phyloP scores from a whole-genome alignment of 2,888 invertebrate genomes.

The Liodrosophila aerea region DNA sequence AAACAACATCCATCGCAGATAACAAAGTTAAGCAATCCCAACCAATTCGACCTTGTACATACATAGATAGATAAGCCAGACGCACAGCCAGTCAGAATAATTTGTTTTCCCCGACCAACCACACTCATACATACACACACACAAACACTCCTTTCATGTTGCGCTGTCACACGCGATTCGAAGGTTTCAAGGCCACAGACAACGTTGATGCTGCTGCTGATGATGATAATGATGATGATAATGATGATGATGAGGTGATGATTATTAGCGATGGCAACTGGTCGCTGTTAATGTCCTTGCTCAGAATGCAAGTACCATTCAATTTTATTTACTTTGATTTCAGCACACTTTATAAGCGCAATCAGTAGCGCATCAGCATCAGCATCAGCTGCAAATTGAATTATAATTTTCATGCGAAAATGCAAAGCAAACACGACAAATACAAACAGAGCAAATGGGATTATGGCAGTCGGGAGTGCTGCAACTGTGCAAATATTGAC shows the following conservation, averaged over 20 bases:
- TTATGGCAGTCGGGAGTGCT: too few species aligned
- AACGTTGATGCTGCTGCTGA: too few species aligned
- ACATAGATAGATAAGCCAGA: background rate
- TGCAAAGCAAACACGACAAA: background rate
- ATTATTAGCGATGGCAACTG: slow-evolving; percentile 8
- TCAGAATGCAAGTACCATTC: slow-evolving; percentile 30
- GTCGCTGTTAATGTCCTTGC: slow-evolving; percentile 28
- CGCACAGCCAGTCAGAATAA: background rate
- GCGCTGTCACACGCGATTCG: slow-evolving; percentile 2
- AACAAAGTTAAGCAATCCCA: too few species aligned
- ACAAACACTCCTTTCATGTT: background rate
- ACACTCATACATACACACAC: too few species aligned
- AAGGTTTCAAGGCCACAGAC: slow-evolving; percentile 37
- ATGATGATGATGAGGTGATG: too few species aligned
- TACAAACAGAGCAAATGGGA: background rate
- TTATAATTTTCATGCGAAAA: slow-evolving; percentile 31
- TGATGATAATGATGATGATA: too few species aligned
- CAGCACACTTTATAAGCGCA: slow-evolving; percentile 1
- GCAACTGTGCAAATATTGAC: too few species aligned
- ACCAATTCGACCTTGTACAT: too few species aligned
- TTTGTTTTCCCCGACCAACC: background rate
- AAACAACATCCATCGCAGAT: too few species aligned
- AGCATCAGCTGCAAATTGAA: slow-evolving; percentile 37
- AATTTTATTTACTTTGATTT: slow-evolving; percentile 37
- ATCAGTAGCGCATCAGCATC: slow-evolving; percentile 4